These are phyloP conservation scores for Torymus texanus DNA, from an alignment of 2,888 invertebrate species.

Conservation along the genomic window DNA sequence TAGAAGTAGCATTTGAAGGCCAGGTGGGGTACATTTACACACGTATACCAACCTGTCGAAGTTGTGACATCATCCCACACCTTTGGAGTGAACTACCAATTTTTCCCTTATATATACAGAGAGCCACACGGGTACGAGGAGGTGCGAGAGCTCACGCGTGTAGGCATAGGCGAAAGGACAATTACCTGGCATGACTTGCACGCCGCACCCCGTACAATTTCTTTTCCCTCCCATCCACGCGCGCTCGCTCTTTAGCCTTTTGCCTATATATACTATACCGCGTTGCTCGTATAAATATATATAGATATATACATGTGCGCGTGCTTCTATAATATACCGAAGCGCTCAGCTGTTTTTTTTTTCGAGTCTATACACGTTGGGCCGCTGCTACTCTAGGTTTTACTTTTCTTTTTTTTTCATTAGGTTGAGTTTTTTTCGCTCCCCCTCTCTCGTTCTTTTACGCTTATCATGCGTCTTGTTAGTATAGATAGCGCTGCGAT, in stretches of 20 bases:
- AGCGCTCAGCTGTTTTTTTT: not conserved
- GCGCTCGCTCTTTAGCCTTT: constrained; percentile 6
- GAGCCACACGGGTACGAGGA: not conserved
- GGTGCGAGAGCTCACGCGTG: not conserved
- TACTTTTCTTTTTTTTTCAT: constrained; percentile 1
- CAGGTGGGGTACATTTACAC: constrained; percentile 29
- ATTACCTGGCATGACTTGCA: constrained; percentile 74
- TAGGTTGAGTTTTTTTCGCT: constrained; percentile 5
- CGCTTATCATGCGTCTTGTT: constrained; percentile 30
- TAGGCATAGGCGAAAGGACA: constrained; percentile 61
- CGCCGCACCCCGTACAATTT: constrained; percentile 63
- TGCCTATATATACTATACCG: not conserved
- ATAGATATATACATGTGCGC: constrained; percentile 7
- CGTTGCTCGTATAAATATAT: constrained; percentile 33
- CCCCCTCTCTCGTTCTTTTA: constrained; percentile 18
- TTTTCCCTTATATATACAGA: not conserved
- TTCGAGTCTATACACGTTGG: not conserved
- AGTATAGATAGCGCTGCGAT: constrained; percentile 1
- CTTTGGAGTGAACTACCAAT: constrained; percentile 37
- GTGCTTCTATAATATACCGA: constrained; percentile 16
- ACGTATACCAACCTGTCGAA: constrained; percentile 49
- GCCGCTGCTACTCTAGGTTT: not conserved
- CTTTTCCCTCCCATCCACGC: not conserved
- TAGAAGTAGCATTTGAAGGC: not conserved
- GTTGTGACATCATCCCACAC: constrained; percentile 55